A percentile compares a stretch with the other conserved stretches of the same genome.
Conservation (phyloP, 2,113 vertebrate species). For the Hydropotes inermis region DNA sequence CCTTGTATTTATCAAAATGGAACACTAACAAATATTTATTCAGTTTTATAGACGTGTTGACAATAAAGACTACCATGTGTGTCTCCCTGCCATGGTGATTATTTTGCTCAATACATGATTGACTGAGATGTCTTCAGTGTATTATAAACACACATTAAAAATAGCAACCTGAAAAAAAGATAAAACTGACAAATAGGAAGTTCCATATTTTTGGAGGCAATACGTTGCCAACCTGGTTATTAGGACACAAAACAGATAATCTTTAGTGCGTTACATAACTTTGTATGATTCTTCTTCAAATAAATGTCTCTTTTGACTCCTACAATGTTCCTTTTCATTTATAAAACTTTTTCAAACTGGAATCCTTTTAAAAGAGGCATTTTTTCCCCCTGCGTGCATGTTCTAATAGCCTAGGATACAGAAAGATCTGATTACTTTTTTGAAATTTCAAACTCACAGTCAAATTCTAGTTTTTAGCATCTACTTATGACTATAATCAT, state of each 20-base stretch:
- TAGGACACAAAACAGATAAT: slow-evolving; percentile 14
- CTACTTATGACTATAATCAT: not conserved
- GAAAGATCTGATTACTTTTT: slow-evolving; percentile 19
- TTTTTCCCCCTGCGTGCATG: not conserved
- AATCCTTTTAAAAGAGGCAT: slow-evolving; percentile 42
- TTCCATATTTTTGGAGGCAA: slow-evolving; percentile 28
- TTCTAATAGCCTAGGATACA: slow-evolving; percentile 16
- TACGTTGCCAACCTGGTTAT: slow-evolving; percentile 18
- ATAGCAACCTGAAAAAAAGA: slow-evolving; percentile 47
- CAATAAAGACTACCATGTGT: slow-evolving; percentile 52
- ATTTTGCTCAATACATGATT: slow-evolving; percentile 65
- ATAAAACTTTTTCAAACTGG: slow-evolving; percentile 32
- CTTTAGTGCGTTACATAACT: slow-evolving; percentile 33
- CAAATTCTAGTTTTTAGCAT: slow-evolving; percentile 5
- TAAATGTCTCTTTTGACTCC: slow-evolving; percentile 41
- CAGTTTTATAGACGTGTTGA: slow-evolving; percentile 60
- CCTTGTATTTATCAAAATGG: slow-evolving; percentile 67
- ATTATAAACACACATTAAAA: slow-evolving; percentile 72
- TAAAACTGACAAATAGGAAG: slow-evolving; percentile 48
- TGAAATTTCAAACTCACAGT: not conserved
- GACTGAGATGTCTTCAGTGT: slow-evolving; percentile 56
- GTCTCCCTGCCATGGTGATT: slow-evolving; percentile 56
- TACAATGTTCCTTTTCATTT: slow-evolving; percentile 11
- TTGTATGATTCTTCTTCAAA: slow-evolving; percentile 27
- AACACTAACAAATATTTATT: slow-evolving; percentile 73